phyloP scores from a whole-genome alignment of 2,797 vertebrate genomes.

The Podarcis siculus region DNA sequence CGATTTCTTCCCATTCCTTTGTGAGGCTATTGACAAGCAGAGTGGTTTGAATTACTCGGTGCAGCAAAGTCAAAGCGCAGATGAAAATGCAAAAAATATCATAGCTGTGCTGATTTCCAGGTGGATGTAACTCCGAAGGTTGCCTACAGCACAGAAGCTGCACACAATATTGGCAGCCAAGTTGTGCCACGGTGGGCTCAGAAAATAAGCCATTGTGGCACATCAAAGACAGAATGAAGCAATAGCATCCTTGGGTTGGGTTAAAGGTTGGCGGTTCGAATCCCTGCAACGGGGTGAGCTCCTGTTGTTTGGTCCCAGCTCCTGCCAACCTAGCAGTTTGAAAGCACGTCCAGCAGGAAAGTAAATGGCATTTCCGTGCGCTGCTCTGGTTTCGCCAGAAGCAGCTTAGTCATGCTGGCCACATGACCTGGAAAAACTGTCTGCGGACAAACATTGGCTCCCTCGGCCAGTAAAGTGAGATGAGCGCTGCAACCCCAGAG shows the following conservation, averaged over 20 bases:
- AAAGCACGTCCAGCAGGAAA: no score
- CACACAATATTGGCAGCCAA: background rate
- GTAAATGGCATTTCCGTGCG: no score
- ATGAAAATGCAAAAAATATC: background rate
- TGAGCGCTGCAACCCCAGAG: no score
- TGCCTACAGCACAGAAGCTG: background rate
- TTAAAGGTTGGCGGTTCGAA: background rate
- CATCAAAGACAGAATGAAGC: background rate
- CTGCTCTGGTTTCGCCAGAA: no score
- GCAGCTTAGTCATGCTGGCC: no score
- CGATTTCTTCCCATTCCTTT: slow-evolving; percentile 49
- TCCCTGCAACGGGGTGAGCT: no score
- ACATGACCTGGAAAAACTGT: no score
- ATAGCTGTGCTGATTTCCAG: background rate
- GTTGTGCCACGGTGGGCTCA: background rate
- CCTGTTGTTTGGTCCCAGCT: no score
- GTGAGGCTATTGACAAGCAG: background rate
- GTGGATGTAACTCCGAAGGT: background rate
- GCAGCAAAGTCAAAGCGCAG: background rate
- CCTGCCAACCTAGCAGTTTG: no score
- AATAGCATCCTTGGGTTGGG: background rate
- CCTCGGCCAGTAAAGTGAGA: no score
- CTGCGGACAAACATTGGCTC: no score
- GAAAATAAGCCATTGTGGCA: background rate
- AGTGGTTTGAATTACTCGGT: background rate